Evolutionary conservation across 2,113 vertebrate genomes (phyloP), one percentile per base, ranked within the genome.

Genomic region (Poecilia latipinna): DNA sequence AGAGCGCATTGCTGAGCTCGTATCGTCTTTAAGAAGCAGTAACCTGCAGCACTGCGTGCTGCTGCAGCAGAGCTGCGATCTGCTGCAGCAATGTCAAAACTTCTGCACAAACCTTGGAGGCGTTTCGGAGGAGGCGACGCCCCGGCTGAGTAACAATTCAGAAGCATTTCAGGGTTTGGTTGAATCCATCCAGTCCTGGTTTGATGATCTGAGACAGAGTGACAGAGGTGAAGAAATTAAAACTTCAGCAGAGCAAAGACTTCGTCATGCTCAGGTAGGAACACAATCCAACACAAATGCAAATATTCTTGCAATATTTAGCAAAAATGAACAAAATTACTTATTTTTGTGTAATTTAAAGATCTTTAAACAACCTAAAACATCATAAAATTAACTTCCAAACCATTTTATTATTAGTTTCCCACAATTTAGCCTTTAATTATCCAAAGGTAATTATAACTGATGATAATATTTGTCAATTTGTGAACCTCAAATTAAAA

Each of bases 1-100:
- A 28, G 77, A 86, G 32, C 67, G 51, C 17, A 24, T 88, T 8
- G 0, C 26, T 11, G 69, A 76, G 74, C 83, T 90, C 0, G 31
- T 85, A 31, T 83, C 80, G 4, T 75, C 70, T 67, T 65, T 91
- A 37, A 78, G 26, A 48, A 79, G 62, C 61, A 85, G 85, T 72
- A 24, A 33, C 62, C 64, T 90, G 39, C 70, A 74, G 51, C 66
- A 75, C 69, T 61, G 15, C 3, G 33, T 1, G 4, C 62, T 72
- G 39, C 60, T 87, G 66, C 51, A 82, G 29, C 54, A 78, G 64
- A 76, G 81, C 17, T 3, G 33, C 22, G 78, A 83, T 69, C 81
- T 90, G 69, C 65, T 88, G 42, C 19, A 82, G 48, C 63, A 24
- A 70, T 65, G 75, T 32, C 37, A 64, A 78, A 80, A 12, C 61